Evolutionary conservation across 2,888 invertebrate genomes (phyloP), one percentile per base, ranked within the genome.

Genomic region (Melikaiella ostensackeni): DNA sequence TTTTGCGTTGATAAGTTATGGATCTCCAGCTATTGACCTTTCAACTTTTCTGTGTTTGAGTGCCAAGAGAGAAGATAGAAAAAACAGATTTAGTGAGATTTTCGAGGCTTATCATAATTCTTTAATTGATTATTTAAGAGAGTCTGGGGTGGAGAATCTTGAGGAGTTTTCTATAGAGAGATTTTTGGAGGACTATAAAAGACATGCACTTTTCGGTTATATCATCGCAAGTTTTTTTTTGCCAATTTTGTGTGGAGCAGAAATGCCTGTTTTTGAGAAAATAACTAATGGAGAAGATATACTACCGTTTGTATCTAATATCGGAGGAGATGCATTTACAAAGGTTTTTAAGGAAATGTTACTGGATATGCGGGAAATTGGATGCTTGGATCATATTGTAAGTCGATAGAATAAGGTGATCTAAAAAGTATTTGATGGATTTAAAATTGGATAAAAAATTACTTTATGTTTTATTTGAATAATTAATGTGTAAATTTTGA

Each of bases 11-110:
- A 70, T 89, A 0, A 77, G 78, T 46, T 89, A 91, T 38, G 74
- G 85, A 0, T 87, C 88, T 13, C 91, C 91, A 0, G 82, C 86
- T 8, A 79, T 87, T 9, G 91, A 91, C 64, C 62, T 91, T 8
- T 86, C 89, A 0, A 88, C 88, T 3, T 90, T 88, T 38, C 42
- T 90, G 4, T 86, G 84, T 64, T 74, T 90, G 0, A 79, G 79
- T 30, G 85, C 84, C 11, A 76, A 84, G 6, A 76, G 73, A 3
- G 55, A 80, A 0, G 30, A 85, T 6, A 80, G 78, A 7, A 79
- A 75, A 6, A 66, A 83, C 9, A 63, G 70, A 38, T 84, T 87
- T 42, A 77, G 83, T 7, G 79, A 85, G 0, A 79, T 89, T 0
- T 84, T 89, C 8, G 63, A 74, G 7, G 81, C 74, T 11, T 90